Percentiles rank a stretch among this genome's conserved stretches.
Evolutionary conservation across 53 echinoderm and acorn worm species (phyloP).

Genomic region (Echinarachnius parma): DNA sequence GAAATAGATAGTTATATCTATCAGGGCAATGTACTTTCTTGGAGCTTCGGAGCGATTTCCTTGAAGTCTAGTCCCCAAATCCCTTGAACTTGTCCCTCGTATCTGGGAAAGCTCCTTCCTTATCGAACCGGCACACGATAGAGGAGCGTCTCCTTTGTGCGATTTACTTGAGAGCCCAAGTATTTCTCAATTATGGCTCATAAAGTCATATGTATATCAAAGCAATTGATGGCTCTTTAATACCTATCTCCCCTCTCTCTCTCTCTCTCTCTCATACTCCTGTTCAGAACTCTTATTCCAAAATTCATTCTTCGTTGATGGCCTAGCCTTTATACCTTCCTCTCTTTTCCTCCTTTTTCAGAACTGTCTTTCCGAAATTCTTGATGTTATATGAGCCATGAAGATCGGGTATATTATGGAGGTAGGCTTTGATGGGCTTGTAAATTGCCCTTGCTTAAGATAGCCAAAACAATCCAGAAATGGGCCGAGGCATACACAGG

Average conservation of each 20-base stretch:
- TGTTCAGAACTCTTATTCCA: too few relatives aligned
- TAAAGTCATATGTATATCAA: conserved; percentile 30
- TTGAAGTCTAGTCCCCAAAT: conserved; percentile 19
- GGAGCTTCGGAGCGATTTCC: conserved; percentile 12
- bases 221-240: conserved; percentile 9
- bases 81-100: conserved; percentile 18
- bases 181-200: conserved; percentile 46
- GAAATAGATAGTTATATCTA: too few relatives aligned
- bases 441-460: too few relatives aligned
- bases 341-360: neutral
- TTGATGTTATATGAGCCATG: conserved; percentile 42
- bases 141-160: neutral
- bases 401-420: conserved; percentile 12
- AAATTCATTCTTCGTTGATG: too few relatives aligned
- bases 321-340: too few relatives aligned
- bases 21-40: conserved; percentile 43
- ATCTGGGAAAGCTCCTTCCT: neutral
- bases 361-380: conserved; percentile 17
- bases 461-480: too few relatives aligned
- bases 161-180: conserved; percentile 27
- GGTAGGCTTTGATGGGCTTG: conserved; percentile 15
- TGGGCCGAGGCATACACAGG: too few relatives aligned
- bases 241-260: conserved; percentile 19
- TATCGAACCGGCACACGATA: neutral
- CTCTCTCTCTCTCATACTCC: conserved; percentile 6